phyloP scores from a whole-genome alignment of 2,888 invertebrate genomes.

The Napeogenes inachia region DNA sequence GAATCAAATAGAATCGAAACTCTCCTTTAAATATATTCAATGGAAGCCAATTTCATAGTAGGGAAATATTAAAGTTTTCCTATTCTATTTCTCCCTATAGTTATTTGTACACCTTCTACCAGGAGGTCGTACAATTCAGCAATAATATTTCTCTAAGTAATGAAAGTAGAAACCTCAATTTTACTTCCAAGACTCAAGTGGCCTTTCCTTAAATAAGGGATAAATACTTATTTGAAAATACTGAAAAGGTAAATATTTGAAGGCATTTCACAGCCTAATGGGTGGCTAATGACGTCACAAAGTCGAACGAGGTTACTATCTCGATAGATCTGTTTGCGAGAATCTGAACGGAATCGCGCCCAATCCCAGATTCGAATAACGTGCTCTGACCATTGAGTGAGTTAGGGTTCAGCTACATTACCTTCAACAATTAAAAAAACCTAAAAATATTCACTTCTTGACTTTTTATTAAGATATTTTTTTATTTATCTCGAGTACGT shows the following conservation, averaged over 20 bases:
- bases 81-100: too few relatives aligned
- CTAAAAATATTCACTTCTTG: not conserved
- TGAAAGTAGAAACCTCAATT: too few relatives aligned
- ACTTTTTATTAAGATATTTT: too few relatives aligned
- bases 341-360: slow-evolving; percentile 7
- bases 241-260: slow-evolving; percentile 17
- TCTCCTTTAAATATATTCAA: too few relatives aligned
- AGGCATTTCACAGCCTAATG: slow-evolving; percentile 14
- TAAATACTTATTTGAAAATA: slow-evolving; percentile 13
- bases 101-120: too few relatives aligned
- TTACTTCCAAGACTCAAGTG: not conserved
- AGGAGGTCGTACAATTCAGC: too few relatives aligned
- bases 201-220: slow-evolving; percentile 5
- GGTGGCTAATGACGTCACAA: slow-evolving; percentile 16
- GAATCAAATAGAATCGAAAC: too few relatives aligned
- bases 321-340: slow-evolving; percentile 10
- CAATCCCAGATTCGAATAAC: slow-evolving; percentile 11
- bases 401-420: not conserved
- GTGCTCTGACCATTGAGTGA: slow-evolving; percentile 12
- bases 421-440: not conserved
- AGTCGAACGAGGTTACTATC: slow-evolving; percentile 11
- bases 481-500: too few relatives aligned
- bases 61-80: too few relatives aligned
- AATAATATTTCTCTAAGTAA: too few relatives aligned
- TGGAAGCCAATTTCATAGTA: too few relatives aligned